Evolutionary conservation across 2,113 vertebrate species (phyloP), one percentile per base, ranked within the genome.

Genomic region (Phrynocephalus versicolor): DNA sequence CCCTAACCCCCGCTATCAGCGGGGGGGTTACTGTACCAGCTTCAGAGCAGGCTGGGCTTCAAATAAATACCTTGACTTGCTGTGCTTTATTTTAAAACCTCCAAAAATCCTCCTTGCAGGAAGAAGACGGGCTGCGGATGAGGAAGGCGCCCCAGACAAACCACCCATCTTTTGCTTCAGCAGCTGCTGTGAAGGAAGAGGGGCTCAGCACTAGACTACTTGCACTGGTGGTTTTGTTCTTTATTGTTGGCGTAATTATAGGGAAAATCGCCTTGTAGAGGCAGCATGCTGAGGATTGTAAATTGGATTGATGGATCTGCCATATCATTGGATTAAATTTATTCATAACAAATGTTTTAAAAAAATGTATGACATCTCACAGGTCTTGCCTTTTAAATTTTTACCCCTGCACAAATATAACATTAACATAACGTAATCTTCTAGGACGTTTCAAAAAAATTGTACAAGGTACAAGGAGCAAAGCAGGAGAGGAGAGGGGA

Each of bases 221-320:
- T 30, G 98, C 97, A 35, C 96, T 99, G 93, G 96, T 98, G 88
- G 94, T 99, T 86, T 93, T 99, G 93, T 98, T 99, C 97, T 99
- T 99, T 87, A 97, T 98, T 90, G 94, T 99, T 57, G 98, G 98
- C 69, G 96, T 98, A 93, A 98, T 99, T 90, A 94, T 99, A 92
- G 98, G 98, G 94, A 99, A 99, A 96, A 96, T 99, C 92, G 97
- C 98, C 94, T 98, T 99, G 97, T 99, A 99, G 97, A 95, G 90
- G 93, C 88, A 93, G 98, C 98, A 97, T 97, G 98, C 96, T 93
- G 89, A 93, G 91, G 92, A 95, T 90, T 95, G 96, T 94, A 95
- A 94, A 95, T 93, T 87, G 95, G 93, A 96, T 95, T 94, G 94
- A 96, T 95, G 96, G 96, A 94, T 96, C 96, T 94, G 96, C 96